These are phyloP conservation scores for Garra rufa DNA, from an alignment of 2,113 vertebrate species.

Conservation along the genomic window DNA sequence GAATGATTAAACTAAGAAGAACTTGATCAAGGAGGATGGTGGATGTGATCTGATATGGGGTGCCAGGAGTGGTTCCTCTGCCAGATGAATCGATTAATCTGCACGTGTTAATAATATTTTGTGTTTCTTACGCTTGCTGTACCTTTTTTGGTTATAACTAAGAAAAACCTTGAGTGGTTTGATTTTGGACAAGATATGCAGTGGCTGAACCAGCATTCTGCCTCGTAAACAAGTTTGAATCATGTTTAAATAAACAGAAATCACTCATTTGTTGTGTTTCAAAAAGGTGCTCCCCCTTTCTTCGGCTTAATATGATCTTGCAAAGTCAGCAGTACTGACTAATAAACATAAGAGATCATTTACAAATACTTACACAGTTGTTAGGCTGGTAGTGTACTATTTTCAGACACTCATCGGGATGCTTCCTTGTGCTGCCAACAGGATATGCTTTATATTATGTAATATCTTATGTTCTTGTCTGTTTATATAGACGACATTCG, in stretches of 20 bases:
- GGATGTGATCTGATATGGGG: neutral
- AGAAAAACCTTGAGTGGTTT: neutral
- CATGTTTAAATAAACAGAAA: neutral
- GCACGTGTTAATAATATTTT: neutral
- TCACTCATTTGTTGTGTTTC: conserved; percentile 7
- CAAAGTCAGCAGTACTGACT: conserved; percentile 24
- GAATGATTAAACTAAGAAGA: conserved; percentile 10
- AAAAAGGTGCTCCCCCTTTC: neutral
- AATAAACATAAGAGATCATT: conserved; percentile 39
- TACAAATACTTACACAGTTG: conserved; percentile 24
- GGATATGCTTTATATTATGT: neutral
- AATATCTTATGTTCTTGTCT: neutral
- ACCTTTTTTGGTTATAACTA: neutral
- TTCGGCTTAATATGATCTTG: neutral
- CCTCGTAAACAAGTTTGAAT: neutral
- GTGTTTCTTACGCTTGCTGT: neutral
- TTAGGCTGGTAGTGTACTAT: neutral
- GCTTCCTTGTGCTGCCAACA: neutral
- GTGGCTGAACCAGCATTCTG: neutral
- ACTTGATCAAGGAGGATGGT: neutral
- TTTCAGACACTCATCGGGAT: neutral
- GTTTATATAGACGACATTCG: neutral
- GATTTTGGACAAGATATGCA: neutral
- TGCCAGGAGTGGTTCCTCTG: neutral
- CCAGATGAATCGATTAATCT: neutral